Evolutionary conservation across 37 sponge, comb jelly and placozoan species (phyloP).

Genomic region (Haliclona indistincta): DNA sequence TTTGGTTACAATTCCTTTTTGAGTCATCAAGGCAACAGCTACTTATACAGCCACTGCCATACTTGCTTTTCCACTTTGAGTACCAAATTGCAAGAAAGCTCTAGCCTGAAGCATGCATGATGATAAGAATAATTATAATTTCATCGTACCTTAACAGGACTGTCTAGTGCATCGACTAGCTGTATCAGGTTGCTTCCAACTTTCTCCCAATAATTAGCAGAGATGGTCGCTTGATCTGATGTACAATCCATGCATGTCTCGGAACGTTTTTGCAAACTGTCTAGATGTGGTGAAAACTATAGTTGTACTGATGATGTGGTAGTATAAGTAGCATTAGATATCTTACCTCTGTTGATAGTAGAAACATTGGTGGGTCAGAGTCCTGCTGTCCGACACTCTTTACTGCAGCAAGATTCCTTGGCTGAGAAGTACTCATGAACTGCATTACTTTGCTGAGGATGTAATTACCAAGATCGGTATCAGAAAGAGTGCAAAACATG

Average conservation of each 20-base stretch:
- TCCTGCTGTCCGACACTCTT: background rate
- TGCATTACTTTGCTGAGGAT: background rate
- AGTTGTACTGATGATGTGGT: too few species aligned
- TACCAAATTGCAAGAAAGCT: conserved; percentile 30
- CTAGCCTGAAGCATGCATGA: conserved; percentile 10
- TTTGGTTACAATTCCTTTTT: conserved; percentile 1
- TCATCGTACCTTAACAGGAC: background rate
- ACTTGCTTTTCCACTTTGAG: conserved; percentile 7
- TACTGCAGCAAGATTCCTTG: background rate
- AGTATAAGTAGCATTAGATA: too few species aligned
- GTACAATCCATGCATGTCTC: background rate
- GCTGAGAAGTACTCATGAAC: background rate
- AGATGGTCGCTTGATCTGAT: too few species aligned
- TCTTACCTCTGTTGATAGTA: too few species aligned
- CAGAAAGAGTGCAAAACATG: conserved; percentile 23
- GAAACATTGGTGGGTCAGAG: background rate
- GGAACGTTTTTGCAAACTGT: background rate
- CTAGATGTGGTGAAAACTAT: background rate
- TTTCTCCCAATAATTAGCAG: background rate
- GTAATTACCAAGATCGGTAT: conserved; percentile 2
- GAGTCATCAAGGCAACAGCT: conserved; percentile 12
- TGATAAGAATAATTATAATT: background rate
- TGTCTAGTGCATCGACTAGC: background rate
- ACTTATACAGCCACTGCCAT: conserved; percentile 27
- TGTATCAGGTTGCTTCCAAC: background rate